Percentiles rank a stretch among this genome's conserved stretches.
Conservation (phyloP, 2,113 vertebrate species). For the Bagarius yarrelli region DNA sequence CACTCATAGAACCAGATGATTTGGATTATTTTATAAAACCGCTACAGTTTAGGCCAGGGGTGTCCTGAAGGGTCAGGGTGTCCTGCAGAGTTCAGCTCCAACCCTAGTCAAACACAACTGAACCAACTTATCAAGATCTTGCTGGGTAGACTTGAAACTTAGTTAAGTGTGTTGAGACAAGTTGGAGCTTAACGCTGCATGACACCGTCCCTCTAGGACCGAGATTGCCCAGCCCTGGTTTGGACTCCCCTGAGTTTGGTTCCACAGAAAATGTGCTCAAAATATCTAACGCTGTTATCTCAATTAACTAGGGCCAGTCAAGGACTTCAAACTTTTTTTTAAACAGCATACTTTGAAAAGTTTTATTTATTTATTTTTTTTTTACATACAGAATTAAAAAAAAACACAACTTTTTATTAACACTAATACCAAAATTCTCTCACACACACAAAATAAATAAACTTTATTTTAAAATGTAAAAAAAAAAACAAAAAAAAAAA, state of each 20-base stretch:
- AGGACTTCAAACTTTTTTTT: background rate
- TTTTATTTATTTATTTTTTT: background rate
- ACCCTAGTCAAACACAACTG: no score
- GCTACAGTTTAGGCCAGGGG: background rate
- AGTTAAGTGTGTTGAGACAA: no score
- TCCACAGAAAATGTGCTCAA: no score
- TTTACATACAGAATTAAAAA: background rate
- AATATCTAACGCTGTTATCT: no score
- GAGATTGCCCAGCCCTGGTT: no score
- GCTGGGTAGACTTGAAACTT: no score
- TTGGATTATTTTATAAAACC: background rate
- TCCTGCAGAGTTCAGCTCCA: no score
- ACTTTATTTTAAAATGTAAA: slow-evolving; percentile 51
- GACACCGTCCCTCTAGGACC: no score
- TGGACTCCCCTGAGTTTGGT: no score
- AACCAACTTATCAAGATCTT: no score
- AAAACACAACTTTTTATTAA: background rate
- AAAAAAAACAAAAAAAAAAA: slow-evolving; percentile 22
- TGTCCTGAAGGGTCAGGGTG: no score
- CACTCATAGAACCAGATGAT: background rate
- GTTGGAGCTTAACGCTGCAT: no score
- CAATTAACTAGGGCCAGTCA: background rate
- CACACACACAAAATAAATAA: slow-evolving; percentile 47
- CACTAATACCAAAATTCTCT: background rate
- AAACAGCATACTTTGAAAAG: background rate